Evolutionary conservation across 2,888 invertebrate genomes (phyloP).

Genomic region (Acrobasis consociella): DNA sequence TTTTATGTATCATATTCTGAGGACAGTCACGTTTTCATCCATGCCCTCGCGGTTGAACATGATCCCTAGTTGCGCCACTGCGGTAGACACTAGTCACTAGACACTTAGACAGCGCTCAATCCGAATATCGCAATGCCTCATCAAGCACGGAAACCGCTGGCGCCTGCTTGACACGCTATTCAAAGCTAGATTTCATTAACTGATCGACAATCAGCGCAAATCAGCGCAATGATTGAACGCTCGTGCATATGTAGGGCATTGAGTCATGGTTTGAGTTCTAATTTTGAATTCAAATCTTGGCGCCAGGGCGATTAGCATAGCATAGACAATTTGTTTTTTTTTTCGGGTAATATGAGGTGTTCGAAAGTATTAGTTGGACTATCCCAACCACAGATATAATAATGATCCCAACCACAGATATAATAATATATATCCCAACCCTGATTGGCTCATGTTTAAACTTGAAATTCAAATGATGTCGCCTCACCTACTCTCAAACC

Average conservation of each 20-base stretch:
- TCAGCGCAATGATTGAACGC: slow-evolving; percentile 7
- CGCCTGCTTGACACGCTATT: slow-evolving; percentile 6
- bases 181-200: slow-evolving; percentile 3
- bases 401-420: too few species aligned
- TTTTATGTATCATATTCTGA: neutral
- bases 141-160: slow-evolving; percentile 7
- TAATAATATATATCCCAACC: too few species aligned
- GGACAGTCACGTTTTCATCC: slow-evolving; percentile 11
- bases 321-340: slow-evolving; percentile 11
- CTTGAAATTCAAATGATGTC: too few species aligned
- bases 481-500: too few species aligned
- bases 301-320: slow-evolving; percentile 9
- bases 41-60: slow-evolving; percentile 5
- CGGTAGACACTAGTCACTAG: slow-evolving; percentile 5
- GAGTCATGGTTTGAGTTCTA: slow-evolving; percentile 8
- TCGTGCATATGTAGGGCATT: slow-evolving; percentile 5
- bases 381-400: too few species aligned
- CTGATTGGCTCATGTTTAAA: too few species aligned
- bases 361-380: too few species aligned
- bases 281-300: slow-evolving; percentile 8
- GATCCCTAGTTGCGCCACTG: slow-evolving; percentile 16
- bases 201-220: slow-evolving; percentile 10
- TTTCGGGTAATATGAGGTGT: neutral
- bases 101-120: slow-evolving; percentile 5
- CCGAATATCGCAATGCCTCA: neutral